A percentile compares a stretch with the other conserved stretches of the same genome.
phyloP scores from a whole-genome alignment of 2,797 vertebrate genomes.

The Enteromius afrohamiltoni region DNA sequence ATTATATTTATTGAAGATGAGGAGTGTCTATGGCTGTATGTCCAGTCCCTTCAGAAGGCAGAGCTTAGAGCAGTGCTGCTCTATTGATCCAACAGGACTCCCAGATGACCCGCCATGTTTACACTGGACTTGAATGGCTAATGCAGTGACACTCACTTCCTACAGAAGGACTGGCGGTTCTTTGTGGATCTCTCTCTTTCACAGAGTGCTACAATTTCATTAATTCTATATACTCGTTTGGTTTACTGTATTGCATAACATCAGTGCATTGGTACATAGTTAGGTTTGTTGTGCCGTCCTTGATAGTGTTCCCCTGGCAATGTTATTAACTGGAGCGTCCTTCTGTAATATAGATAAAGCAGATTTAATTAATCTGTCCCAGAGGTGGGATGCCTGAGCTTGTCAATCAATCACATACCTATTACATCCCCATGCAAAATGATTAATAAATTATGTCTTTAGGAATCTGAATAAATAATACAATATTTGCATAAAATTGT shows the following conservation, averaged over 20 bases:
- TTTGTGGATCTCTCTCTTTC: background rate
- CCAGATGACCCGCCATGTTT: slow-evolving; percentile 55
- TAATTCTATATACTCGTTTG: background rate
- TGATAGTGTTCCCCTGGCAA: background rate
- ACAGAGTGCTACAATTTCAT: background rate
- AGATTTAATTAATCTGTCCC: slow-evolving; percentile 28
- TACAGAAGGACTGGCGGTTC: slow-evolving; percentile 2
- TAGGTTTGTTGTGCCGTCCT: background rate
- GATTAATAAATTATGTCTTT: background rate
- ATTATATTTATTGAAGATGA: slow-evolving; percentile 5
- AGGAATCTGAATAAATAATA: slow-evolving; percentile 18
- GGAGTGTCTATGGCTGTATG: slow-evolving; percentile 23
- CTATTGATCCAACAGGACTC: slow-evolving; percentile 48
- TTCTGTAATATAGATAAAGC: slow-evolving; percentile 12
- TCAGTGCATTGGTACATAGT: background rate
- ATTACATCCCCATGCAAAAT: background rate
- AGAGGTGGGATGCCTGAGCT: background rate
- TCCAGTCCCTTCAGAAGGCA: slow-evolving; percentile 2
- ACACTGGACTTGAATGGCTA: slow-evolving; percentile 56
- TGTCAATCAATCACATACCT: background rate
- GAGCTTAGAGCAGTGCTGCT: slow-evolving; percentile 34
- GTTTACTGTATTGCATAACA: slow-evolving; percentile 18
- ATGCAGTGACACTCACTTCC: slow-evolving; percentile 49
- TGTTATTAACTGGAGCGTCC: background rate
- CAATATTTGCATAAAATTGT: background rate